These are phyloP conservation scores for Morpho deidamia DNA, from an alignment of 2,888 invertebrate genomes.

Conservation along the genomic window DNA sequence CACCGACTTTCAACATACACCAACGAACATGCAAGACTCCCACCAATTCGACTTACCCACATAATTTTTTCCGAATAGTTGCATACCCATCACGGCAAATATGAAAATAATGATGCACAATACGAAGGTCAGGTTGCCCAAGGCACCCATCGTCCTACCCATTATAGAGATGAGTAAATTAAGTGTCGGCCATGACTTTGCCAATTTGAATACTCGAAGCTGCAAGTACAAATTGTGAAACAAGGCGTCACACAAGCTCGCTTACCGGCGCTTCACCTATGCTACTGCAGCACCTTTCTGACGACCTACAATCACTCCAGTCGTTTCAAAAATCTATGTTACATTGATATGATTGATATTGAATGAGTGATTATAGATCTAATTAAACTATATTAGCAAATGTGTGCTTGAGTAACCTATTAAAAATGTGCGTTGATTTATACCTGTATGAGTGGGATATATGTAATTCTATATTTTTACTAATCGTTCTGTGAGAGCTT, in stretches of 20 bases:
- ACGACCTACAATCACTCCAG: constrained; percentile 53
- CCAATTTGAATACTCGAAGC: constrained; percentile 97
- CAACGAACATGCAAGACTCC: constrained; percentile 77
- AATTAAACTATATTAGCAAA: constrained; percentile 50
- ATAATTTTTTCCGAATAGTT: constrained; percentile 94
- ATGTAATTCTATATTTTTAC: constrained; percentile 48
- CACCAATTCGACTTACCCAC: constrained; percentile 82
- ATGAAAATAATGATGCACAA: constrained; percentile 98
- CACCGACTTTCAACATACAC: constrained; percentile 64
- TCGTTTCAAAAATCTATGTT: constrained; percentile 1
- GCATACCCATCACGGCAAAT: constrained; percentile 98
- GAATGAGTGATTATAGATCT: constrained; percentile 52
- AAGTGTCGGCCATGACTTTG: constrained; percentile 97
- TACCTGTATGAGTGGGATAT: constrained; percentile 74
- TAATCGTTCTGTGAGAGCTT: constrained; percentile 44
- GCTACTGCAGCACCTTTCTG: constrained; percentile 64
- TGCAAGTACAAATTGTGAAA: constrained; percentile 81
- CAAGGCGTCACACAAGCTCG: constrained; percentile 78
- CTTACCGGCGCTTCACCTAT: constrained; percentile 78
- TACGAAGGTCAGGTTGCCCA: constrained; percentile 97
- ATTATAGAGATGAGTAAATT: constrained; percentile 97
- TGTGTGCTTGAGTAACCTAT: constrained; percentile 74
- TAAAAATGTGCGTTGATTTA: constrained; percentile 67
- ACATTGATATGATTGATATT: not conserved
- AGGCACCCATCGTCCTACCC: constrained; percentile 96